phyloP scores from a whole-genome alignment of 1,140 invertebrate species.

The Diabrotica virgifera region DNA sequence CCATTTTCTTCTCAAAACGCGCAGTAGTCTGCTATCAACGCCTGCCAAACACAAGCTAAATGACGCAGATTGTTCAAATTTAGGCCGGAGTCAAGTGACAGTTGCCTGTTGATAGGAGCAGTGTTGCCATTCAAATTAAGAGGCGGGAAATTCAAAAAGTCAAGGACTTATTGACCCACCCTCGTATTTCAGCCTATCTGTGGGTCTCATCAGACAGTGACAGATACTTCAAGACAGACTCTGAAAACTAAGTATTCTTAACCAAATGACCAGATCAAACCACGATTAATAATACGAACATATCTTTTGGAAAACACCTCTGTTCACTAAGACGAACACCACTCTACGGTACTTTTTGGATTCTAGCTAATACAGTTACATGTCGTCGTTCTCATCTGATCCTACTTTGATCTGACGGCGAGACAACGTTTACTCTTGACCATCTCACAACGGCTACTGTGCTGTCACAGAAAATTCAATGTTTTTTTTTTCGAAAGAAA shows the following conservation, averaged over 20 bases:
- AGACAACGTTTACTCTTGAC: constrained; percentile 32
- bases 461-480: constrained; percentile 32
- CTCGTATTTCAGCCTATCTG: not conserved
- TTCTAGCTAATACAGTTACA: too few species aligned
- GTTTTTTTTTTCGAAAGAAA: not conserved
- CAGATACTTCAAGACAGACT: too few species aligned
- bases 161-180: not conserved
- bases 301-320: too few species aligned
- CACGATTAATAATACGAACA: too few species aligned
- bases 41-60: not conserved
- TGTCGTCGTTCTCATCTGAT: too few species aligned
- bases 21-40: not conserved
- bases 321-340: too few species aligned
- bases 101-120: not conserved
- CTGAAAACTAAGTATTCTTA: too few species aligned
- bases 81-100: not conserved
- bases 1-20: not conserved
- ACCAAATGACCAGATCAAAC: too few species aligned
- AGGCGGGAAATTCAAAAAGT: too few species aligned
- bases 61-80: not conserved
- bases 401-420: constrained; percentile 18
- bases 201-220: too few species aligned
- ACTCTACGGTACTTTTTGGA: too few species aligned
- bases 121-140: not conserved
- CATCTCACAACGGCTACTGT: constrained; percentile 36